Evolutionary conservation across 2,113 vertebrate genomes (phyloP).

Genomic region (Zosterops lateralis): DNA sequence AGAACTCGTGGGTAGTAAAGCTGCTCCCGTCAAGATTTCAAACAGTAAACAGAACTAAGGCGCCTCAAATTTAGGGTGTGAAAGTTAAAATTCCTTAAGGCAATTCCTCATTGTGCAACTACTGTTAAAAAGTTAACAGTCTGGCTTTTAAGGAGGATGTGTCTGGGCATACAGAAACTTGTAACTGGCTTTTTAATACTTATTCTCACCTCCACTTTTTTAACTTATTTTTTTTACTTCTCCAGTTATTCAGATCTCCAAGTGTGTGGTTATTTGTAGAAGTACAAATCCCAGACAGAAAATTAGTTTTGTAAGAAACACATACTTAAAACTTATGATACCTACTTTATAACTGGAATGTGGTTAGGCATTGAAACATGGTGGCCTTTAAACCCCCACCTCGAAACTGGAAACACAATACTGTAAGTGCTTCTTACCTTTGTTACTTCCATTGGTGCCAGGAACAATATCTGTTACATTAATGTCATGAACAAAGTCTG

Average conservation of each 20-base stretch:
- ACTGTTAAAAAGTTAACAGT: background rate
- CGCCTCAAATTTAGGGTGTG: background rate
- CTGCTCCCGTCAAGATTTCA: background rate
- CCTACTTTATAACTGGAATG: background rate
- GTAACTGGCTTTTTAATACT: background rate
- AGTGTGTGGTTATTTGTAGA: background rate
- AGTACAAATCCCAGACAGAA: background rate
- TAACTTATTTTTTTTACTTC: background rate
- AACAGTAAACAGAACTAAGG: background rate
- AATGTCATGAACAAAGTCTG: slow-evolving; percentile 87
- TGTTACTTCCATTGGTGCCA: slow-evolving; percentile 86
- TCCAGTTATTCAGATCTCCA: background rate
- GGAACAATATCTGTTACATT: slow-evolving; percentile 81
- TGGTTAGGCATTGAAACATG: background rate
- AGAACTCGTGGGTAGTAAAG: background rate
- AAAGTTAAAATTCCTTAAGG: background rate
- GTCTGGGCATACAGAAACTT: background rate
- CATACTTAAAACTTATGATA: accelerated
- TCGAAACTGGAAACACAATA: background rate
- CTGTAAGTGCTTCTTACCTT: slow-evolving; percentile 72
- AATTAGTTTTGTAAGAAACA: background rate
- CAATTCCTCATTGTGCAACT: background rate
- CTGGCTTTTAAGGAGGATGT: background rate
- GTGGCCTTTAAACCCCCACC: background rate
- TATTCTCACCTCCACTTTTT: background rate